Evolutionary conservation across 2,113 vertebrate genomes (phyloP).

Genomic region (Rhinopomastus cyanomelas): DNA sequence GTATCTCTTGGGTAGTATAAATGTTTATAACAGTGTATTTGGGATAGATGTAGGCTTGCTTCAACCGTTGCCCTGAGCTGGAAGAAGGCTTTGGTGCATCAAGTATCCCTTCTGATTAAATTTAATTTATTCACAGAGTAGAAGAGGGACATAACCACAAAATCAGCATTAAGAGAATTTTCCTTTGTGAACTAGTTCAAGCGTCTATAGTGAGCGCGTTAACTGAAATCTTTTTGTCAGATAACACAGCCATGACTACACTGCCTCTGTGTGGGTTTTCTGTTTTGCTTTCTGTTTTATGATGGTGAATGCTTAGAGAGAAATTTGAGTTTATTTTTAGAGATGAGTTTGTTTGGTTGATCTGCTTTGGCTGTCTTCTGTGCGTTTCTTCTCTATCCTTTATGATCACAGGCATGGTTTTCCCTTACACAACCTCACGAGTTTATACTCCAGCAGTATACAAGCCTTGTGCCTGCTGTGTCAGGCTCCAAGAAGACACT

Average conservation of each 20-base stretch:
- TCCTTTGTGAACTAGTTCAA: not conserved
- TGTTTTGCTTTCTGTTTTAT: not conserved
- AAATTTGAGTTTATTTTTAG: not conserved
- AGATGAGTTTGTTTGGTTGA: not conserved
- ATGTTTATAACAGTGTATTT: not conserved
- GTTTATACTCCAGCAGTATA: not conserved
- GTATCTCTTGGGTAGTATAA: not conserved
- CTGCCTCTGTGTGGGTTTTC: not conserved
- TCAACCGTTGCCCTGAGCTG: not conserved
- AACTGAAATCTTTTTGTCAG: not conserved
- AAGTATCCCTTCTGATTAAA: not conserved
- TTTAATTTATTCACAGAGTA: not conserved
- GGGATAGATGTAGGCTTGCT: not conserved
- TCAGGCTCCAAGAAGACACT: not conserved
- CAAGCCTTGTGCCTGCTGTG: not conserved
- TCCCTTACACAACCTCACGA: not conserved
- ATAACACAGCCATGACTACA: not conserved
- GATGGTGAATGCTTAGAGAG: not conserved
- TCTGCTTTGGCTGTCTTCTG: not conserved
- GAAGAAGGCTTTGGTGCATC: not conserved
- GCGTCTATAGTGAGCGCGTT: not conserved
- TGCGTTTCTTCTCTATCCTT: not conserved
- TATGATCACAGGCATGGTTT: rapidly evolving
- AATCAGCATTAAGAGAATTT: not conserved
- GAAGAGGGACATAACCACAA: not conserved